Base-by-base conservation (phyloP, 2,888 invertebrate species). In the Luperina testacea region DNA sequence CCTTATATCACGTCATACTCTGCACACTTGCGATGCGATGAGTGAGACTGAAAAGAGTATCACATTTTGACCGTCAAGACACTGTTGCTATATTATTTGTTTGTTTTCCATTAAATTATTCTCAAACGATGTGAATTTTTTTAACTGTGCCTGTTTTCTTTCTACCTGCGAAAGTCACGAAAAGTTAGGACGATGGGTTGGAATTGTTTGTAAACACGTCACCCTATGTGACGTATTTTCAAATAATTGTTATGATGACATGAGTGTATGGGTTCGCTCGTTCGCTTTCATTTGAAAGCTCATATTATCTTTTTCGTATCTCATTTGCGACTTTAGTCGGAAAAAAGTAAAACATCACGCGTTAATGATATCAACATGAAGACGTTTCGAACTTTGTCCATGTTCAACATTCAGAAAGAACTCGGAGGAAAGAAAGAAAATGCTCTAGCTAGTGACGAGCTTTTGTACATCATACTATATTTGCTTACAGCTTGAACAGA, bases 371-470 rank as follows among this genome's bases (percentile, higher is more conserved):
- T 42, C 42, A 24, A 51, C 51, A 78, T 32, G 20, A 51, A 69
- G 69, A 45, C n/a, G 27, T 59, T 9, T 79, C 32, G 9, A 45
- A 53, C 15, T 53, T 51, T 48, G 59, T 59, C n/a, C 13, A 45
- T 32, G 38, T 59, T 57, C 57, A 53, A 27, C 45, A 84, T 68
- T 63, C 84, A 72, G 32, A 72, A 80, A 84, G 72, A 72, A 32
- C 27, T 48, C 9, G 15, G 38, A 67, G 48, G 15, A 38, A 77
- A 64, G 81, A 38, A 38, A 61, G 59, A 38, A 48, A 59, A 63
- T n/a, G 13, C 48, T 27, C 11, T 1, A 27, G 48, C 63, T 69
- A 68, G 38, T 13, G 9, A 11, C 9, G n/a, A 57, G 61, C 20
- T 68, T 53, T 63, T 57, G 45, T n/a, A 57, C n/a, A 71, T 61